These are phyloP conservation scores for Amorpha juglandis DNA, from an alignment of 2,888 invertebrate genomes.

Conservation along the genomic window DNA sequence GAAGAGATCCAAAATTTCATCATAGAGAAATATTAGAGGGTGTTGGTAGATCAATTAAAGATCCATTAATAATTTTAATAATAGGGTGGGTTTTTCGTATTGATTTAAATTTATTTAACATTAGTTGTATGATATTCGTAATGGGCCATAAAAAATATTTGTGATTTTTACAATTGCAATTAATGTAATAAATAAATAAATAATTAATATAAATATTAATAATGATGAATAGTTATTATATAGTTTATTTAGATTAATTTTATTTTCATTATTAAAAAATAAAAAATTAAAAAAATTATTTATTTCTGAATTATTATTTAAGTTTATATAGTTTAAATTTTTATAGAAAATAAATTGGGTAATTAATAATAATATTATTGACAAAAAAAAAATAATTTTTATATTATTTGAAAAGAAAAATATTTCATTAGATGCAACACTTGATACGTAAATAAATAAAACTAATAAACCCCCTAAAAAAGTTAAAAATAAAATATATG, in stretches of 20 bases:
- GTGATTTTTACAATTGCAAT: conserved; percentile 85
- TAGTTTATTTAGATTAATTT: conserved; percentile 78
- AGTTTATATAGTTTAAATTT: conserved; percentile 63
- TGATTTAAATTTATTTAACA: conserved; percentile 70
- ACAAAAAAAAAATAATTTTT: conserved; percentile 47
- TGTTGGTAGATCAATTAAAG: conserved; percentile 84
- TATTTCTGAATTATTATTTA: conserved; percentile 57
- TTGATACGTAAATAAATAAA: conserved; percentile 86
- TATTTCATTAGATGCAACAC: conserved; percentile 86
- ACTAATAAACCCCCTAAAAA: conserved; percentile 87
- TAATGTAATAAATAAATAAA: conserved; percentile 85
- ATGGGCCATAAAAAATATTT: conserved; percentile 79
- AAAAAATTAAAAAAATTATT: conserved; percentile 44
- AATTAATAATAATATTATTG: conserved; percentile 44
- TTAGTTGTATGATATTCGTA: conserved; percentile 73
- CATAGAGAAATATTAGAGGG: conserved; percentile 85
- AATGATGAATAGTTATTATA: conserved; percentile 80
- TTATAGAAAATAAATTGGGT: conserved; percentile 47
- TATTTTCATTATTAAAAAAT: conserved; percentile 67
- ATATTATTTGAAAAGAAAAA: conserved; percentile 62
- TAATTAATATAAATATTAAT: conserved; percentile 81
- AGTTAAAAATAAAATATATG: conserved; percentile 85
- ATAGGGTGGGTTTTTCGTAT: conserved; percentile 75
- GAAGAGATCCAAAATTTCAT: conserved; percentile 89
- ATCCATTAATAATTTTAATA: conserved; percentile 84